phyloP scores from a whole-genome alignment of 2,888 invertebrate species.

The Globia sparganii region DNA sequence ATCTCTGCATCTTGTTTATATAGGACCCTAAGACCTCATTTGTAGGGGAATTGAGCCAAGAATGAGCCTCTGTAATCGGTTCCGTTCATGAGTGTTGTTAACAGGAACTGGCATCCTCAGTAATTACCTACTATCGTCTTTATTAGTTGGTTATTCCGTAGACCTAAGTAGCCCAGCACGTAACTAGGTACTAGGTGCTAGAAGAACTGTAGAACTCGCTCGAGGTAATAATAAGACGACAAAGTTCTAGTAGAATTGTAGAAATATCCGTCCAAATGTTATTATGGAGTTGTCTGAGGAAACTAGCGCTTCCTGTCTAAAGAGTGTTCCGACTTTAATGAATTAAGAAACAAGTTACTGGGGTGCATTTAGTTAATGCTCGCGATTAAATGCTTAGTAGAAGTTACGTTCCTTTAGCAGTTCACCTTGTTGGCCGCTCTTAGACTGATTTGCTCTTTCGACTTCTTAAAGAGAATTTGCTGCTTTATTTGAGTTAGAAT shows the following conservation, averaged over 20 bases:
- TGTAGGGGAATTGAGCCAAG: constrained; percentile 31
- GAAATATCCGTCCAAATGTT: constrained; percentile 20
- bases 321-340: constrained; percentile 35
- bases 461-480: constrained; percentile 16
- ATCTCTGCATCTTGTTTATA: constrained; percentile 31
- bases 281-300: constrained; percentile 17
- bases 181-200: background rate
- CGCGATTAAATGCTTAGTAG: constrained; percentile 42
- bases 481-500: constrained; percentile 23
- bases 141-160: constrained; percentile 29
- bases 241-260: constrained; percentile 13
- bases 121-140: constrained; percentile 21
- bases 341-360: constrained; percentile 56
- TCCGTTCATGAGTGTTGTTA: constrained; percentile 48
- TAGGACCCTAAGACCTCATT: constrained; percentile 40
- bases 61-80: constrained; percentile 42
- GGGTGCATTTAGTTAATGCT: constrained; percentile 56
- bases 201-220: background rate
- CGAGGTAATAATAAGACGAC: constrained; percentile 10
- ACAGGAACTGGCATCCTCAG: constrained; percentile 26
- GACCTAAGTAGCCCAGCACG: constrained; percentile 7
- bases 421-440: constrained; percentile 29
- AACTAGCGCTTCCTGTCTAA: constrained; percentile 20
- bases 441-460: constrained; percentile 32
- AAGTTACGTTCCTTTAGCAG: constrained; percentile 37